Evolutionary conservation across 2,797 vertebrate genomes (phyloP), one percentile per base, ranked within the genome.

Genomic region (Neostethus bicornis): DNA sequence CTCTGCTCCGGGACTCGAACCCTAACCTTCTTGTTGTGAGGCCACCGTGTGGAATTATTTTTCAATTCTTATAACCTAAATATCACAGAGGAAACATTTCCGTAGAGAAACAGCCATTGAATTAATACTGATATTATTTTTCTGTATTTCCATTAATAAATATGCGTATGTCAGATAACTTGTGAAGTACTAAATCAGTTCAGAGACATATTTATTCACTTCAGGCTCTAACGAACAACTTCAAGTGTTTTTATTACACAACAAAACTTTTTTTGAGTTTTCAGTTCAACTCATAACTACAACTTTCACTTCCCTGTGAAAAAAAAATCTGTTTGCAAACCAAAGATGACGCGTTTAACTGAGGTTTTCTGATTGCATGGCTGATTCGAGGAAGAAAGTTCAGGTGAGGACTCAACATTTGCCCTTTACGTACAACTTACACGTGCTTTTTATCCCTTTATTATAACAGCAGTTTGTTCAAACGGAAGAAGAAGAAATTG

Each of bases 401-500:
- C 20, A 31, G 12, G n/a, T 25, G 21, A 28, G 12, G 7, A 2
- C 7, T 20, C 24, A 39, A n/a, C 14, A n/a, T 47, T 41, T 12
- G 7, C 20, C 2, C 37, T 32, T 26, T 4, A 14, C 24, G 1
- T 43, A 23, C 29, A 34, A 39, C 51, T 62, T 9, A 1, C 39
- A 21, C n/a, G 10, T 4, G 10, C 2, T 21, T 38, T 16, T 24
- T 6, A 24, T 32, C 12, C 20, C 4, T n/a, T 24, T n/a, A 37
- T 39, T 34, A 17, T 51, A 21, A 39, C 3, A 12, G 31, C 10
- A 23, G 43, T 56, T n/a, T 42, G 32, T 11, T 65, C 28, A 8
- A 48, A 41, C 68, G 59, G 63, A 80, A 74, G 48, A 26, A 19
- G 5, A 21, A 39, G 1, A 34, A 32, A 38, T 5, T 14, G 65